Evolutionary conservation across 2,113 vertebrate genomes (phyloP).

Genomic region (Neolamprologus devosi): DNA sequence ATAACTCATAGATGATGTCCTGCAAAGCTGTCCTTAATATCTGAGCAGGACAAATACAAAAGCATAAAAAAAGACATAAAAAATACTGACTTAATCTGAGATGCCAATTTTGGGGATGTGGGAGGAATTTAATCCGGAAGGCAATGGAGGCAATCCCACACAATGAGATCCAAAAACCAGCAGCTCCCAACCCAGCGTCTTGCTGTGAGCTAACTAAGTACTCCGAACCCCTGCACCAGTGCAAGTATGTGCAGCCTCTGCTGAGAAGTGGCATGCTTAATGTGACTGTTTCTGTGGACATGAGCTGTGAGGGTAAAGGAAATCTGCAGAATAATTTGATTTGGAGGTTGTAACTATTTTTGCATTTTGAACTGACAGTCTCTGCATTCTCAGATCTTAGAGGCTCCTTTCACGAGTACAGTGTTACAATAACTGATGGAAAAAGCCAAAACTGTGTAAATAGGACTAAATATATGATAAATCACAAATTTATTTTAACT

Average conservation of each 20-base stretch:
- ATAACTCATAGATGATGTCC: accelerated
- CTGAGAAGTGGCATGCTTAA: not conserved
- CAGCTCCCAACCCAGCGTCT: not conserved
- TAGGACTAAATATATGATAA: constrained; percentile 12
- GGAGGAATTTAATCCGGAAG: accelerated
- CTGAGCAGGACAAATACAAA: not conserved
- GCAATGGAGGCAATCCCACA: not conserved
- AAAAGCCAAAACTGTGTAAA: not conserved
- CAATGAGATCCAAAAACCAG: not conserved
- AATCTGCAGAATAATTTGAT: not conserved
- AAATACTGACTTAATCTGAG: not conserved
- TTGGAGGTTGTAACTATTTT: not conserved
- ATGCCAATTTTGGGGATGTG: not conserved
- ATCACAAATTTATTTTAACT: constrained; percentile 10
- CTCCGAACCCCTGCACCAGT: not conserved
- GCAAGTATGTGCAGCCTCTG: not conserved
- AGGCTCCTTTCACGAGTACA: not conserved
- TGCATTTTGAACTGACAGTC: not conserved
- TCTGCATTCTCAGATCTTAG: not conserved
- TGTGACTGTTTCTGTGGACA: not conserved
- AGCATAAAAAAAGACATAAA: not conserved
- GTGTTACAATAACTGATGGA: not conserved
- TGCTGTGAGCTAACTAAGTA: not conserved
- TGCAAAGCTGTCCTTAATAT: not conserved
- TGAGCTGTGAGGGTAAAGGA: not conserved